A percentile compares a stretch with the other conserved stretches of the same genome.
Conservation (phyloP, 2,797 vertebrate species). For the Glossophaga mutica region DNA sequence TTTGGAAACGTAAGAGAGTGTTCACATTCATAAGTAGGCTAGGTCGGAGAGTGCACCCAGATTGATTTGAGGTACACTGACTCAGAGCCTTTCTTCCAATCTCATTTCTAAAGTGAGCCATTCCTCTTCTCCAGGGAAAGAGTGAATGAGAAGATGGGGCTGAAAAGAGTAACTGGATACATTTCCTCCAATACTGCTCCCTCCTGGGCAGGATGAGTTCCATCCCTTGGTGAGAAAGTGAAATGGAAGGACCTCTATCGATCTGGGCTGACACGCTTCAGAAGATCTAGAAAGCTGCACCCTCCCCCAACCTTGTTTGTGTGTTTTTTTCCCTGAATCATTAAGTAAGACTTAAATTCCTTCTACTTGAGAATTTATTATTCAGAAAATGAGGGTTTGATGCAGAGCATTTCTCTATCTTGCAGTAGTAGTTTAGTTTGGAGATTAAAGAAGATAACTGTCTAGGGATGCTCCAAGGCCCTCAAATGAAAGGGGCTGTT, state of each 20-base stretch:
- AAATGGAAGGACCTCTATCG: not conserved
- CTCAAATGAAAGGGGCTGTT: conserved; percentile 38
- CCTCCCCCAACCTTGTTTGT: not conserved
- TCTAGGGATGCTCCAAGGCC: not conserved
- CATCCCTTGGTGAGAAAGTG: not conserved
- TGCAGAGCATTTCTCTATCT: not conserved
- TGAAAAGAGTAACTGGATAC: not conserved
- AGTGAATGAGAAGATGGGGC: not conserved
- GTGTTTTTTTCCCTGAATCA: not conserved
- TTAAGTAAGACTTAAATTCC: conserved; percentile 49
- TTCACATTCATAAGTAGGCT: not conserved
- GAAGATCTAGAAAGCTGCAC: not conserved
- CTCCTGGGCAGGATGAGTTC: not conserved
- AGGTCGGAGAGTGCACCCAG: not conserved
- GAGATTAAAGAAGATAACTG: conserved; percentile 46
- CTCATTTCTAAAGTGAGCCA: not conserved
- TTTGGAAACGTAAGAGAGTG: not conserved
- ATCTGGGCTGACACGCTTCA: not conserved
- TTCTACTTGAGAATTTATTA: conserved; percentile 50
- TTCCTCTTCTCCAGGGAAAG: not conserved
- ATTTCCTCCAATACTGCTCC: not conserved
- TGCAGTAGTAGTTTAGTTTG: not conserved
- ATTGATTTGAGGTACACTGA: not conserved
- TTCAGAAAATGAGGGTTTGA: conserved; percentile 53
- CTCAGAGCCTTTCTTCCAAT: not conserved